Evolutionary conservation across 1,140 invertebrate species (phyloP), one percentile per base, ranked within the genome.

Genomic region (Pseudomyrmex sp.): DNA sequence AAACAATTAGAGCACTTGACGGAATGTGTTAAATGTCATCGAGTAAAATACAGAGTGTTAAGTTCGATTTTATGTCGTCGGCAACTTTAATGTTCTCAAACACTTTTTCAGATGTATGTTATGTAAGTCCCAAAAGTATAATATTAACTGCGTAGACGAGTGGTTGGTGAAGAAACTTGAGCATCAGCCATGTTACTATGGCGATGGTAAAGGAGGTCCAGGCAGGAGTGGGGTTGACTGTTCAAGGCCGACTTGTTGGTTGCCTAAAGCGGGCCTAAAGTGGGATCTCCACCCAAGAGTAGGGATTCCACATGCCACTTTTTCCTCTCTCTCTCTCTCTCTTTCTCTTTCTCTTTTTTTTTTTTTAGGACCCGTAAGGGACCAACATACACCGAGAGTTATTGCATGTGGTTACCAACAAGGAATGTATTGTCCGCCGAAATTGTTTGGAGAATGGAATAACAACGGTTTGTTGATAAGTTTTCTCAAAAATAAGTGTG

Each of bases 241-340:
- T 76, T 88, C 92, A 92, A 93, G 92, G 92, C 87, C 90, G 91
- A 90, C 91, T 61, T 92, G 90, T 92, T 87, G 88, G 86, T 76
- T 85, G 88, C 84, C 89, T 61, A 87, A 82, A 88, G 86, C 74
- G n/a, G 73, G 10, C 77, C 86, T 48, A 75, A 88, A 74, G 77
- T 76, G 83, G 86, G 74, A 54, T 80, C 82, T 52, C 35, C 18
- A 18, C 20, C 1, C 18, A 18, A 75, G 72, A 70, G 72, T 52
- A 72, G 73, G 65, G 59, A 74, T 59, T 65, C 65, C 9, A 26
- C n/a, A 63, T 50, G 70, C 63, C 65, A 48, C 50, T 69, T 35
- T 35, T 35, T 66, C 65, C 46, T 58, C 61, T 58, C 54, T 58
- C 9, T 63, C 15, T 63, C 58, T 56, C 15, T 10, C 0, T 35